Base-by-base conservation (phyloP, 2,797 vertebrate species). In the Arrhamphus sclerolepis region DNA sequence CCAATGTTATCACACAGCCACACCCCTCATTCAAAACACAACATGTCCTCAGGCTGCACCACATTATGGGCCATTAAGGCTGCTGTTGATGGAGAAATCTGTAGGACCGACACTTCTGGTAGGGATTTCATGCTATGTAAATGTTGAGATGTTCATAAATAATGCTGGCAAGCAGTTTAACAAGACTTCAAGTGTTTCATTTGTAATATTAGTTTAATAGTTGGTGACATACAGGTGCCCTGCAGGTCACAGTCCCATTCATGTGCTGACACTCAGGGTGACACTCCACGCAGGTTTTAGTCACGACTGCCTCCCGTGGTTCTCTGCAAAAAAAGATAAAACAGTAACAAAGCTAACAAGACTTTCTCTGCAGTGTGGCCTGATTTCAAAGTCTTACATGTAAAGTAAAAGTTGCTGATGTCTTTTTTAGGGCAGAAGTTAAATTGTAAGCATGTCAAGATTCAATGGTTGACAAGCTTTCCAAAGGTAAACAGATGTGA, bases 241-340 rank as follows among this genome's bases (percentile, higher is more conserved):
- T 94, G 88, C 97, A 99, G 83, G 95, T 96, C 19, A 84, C 70
- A 0, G 91, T 92, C 56, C 72, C 86, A 13, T 94, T 94, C 84
- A 80, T 86, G 9, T 17, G 94, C 16, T 90, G 89, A 81, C 97
- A 99, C 81, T 98, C 96, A 0, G 93, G 81, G 72, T 99, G 93
- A 80, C 97, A 99, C 41, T 87, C 88, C n/a, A 94, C 18, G 65
- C 97, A 99, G 28, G 88, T 90, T 14, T 87, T 92, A 46, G 94
- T 90, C 71, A 92, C 84, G 62, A 91, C 79, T 17, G 87, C 92
- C 79, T 99, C 97, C 13, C 96, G 91, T 0, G 91, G 93, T 28
- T 96, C 93, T n/a, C 97, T 99, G 88, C 59, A 59, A 54, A 82
- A n/a, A n/a, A n/a, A n/a, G n/a, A n/a, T n/a, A n/a, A n/a, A 75